A percentile compares a stretch with the other conserved stretches of the same genome.
Conservation (phyloP, 2,888 invertebrate species). For the Melanotus villosus region DNA sequence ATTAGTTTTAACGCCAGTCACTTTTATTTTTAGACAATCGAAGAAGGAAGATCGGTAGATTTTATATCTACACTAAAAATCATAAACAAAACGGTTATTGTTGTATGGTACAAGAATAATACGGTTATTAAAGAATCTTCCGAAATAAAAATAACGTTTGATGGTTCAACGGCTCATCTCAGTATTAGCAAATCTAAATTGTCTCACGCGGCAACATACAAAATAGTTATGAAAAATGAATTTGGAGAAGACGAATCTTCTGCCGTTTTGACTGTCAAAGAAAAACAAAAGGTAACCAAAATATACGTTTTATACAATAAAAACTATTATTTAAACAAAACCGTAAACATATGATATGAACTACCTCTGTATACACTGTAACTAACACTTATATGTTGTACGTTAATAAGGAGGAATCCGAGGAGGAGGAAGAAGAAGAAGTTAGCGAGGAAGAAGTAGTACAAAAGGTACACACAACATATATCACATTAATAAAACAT, state of each 20-base stretch:
- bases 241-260: conserved; percentile 91
- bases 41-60: conserved; percentile 84
- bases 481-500: background rate
- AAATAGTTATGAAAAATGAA: conserved; percentile 90
- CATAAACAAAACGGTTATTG: conserved; percentile 83
- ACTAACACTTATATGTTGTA: conserved; percentile 26
- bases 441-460: conserved; percentile 64
- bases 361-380: conserved; percentile 24
- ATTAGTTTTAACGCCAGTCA: too few species aligned
- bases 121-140: conserved; percentile 84
- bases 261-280: conserved; percentile 85
- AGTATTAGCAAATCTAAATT: conserved; percentile 81
- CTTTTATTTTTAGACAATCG: conserved; percentile 71
- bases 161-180: conserved; percentile 85
- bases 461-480: conserved; percentile 52
- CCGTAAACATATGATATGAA: too few species aligned
- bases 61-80: conserved; percentile 82
- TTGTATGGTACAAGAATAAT: conserved; percentile 89
- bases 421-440: conserved; percentile 65
- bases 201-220: conserved; percentile 86
- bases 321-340: background rate
- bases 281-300: conserved; percentile 58
- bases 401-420: conserved; percentile 41
- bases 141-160: conserved; percentile 85
- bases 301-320: background rate